Evolutionary conservation across 1,140 invertebrate genomes (phyloP).

Genomic region (Himalopsyche phryganea): DNA sequence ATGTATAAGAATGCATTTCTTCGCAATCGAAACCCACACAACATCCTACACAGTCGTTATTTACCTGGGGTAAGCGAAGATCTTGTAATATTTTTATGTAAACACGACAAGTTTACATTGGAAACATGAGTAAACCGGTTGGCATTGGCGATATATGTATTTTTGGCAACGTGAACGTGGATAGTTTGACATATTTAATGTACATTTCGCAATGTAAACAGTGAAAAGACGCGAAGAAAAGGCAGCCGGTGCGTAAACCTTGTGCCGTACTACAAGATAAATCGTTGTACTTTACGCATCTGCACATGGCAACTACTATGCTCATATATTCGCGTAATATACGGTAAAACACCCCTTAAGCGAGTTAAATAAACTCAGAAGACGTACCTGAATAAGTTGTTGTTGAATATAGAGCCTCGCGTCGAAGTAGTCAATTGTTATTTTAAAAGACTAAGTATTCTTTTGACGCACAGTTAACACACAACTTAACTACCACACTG

Average conservation of each 20-base stretch:
- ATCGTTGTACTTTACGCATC: conserved; percentile 23
- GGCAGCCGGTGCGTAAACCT: conserved; percentile 22
- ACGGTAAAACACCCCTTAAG: neutral
- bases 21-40: conserved; percentile 11
- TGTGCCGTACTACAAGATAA: conserved; percentile 16
- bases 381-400: conserved; percentile 12
- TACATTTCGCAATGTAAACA: conserved; percentile 21
- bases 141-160: neutral
- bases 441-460: conserved; percentile 11
- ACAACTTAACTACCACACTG: neutral
- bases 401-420: neutral
- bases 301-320: conserved; percentile 23
- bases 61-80: neutral
- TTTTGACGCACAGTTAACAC: conserved; percentile 7
- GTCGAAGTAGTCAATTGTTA: conserved; percentile 4
- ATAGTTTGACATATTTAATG: neutral
- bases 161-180: neutral
- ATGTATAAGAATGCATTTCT: conserved; percentile 14
- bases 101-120: no score
- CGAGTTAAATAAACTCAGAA: neutral
- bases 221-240: conserved; percentile 7
- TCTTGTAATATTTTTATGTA: neutral
- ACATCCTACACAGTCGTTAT: conserved; percentile 21
- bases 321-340: neutral
- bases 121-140: neutral